Percentiles rank a stretch among this genome's conserved stretches.
Conservation (phyloP, 2,113 vertebrate species). For the Myxocyprinus asiaticus region DNA sequence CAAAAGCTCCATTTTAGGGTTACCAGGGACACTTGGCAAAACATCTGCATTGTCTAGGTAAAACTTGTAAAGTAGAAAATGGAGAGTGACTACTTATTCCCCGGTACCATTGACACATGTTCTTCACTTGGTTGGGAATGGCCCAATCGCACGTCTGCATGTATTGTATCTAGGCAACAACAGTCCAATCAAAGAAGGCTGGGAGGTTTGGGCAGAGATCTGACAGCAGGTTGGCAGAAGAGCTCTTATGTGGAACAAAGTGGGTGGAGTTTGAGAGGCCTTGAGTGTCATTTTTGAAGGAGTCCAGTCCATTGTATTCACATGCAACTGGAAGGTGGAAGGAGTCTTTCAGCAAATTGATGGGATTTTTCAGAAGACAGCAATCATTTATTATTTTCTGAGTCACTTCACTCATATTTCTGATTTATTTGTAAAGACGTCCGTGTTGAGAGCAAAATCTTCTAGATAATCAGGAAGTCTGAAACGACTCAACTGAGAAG, state of each 20-base stretch:
- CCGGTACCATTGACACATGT: slow-evolving; percentile 87
- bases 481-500: no score
- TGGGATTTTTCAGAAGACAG: neutral
- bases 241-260: slow-evolving; percentile 41
- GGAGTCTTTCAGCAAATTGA: slow-evolving; percentile 13
- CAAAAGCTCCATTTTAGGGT: slow-evolving; percentile 47
- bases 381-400: neutral
- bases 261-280: slow-evolving; percentile 46
- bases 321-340: neutral
- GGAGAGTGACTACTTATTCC: slow-evolving; percentile 76
- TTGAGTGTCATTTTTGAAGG: neutral
- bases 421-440: neutral
- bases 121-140: slow-evolving; percentile 77
- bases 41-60: slow-evolving; percentile 53
- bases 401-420: no score
- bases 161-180: slow-evolving; percentile 87
- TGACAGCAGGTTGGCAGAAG: slow-evolving; percentile 73
- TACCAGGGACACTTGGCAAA: slow-evolving; percentile 41
- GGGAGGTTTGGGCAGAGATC: slow-evolving; percentile 79
- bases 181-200: slow-evolving; percentile 84
- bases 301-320: slow-evolving; percentile 2
- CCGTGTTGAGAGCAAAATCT: neutral
- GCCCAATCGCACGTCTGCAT: slow-evolving; percentile 84
- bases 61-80: slow-evolving; percentile 45
- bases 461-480: no score